Conservation (phyloP, 2,888 invertebrate species). For the Rhopalosiphum nymphaeae region DNA sequence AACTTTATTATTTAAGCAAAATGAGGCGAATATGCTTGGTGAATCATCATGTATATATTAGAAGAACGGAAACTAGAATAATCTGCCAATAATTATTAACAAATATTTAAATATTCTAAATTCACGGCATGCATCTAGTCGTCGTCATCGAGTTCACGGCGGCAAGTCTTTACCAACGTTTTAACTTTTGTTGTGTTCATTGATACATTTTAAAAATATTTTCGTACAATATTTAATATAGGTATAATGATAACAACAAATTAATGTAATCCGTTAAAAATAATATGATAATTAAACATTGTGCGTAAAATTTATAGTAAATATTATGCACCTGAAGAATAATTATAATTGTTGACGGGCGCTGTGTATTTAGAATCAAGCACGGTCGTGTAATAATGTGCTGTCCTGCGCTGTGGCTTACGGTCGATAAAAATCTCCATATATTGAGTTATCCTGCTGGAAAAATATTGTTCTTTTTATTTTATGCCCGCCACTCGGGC, state of each 20-base stretch:
- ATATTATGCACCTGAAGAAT: neutral
- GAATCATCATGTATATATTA: no score
- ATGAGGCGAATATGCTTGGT: no score
- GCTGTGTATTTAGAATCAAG: neutral
- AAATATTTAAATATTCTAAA: neutral
- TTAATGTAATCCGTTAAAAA: no score
- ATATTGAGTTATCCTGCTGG: neutral
- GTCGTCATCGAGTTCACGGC: neutral
- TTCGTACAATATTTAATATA: neutral
- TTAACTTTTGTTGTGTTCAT: neutral
- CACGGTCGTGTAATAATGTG: neutral
- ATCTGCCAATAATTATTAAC: neutral
- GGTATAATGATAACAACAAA: neutral
- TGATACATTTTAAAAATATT: neutral
- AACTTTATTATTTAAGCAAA: neutral
- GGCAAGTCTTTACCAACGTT: neutral
- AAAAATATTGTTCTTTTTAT: slow-evolving; percentile 25
- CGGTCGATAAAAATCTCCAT: slow-evolving; percentile 13
- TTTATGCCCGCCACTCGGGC: neutral
- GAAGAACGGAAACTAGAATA: no score
- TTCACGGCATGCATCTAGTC: neutral
- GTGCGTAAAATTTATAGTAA: neutral
- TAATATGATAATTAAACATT: neutral
- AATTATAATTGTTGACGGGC: neutral
- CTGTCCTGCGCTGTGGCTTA: neutral